phyloP scores from a whole-genome alignment of 1,140 invertebrate species.

The Apis cerana region DNA sequence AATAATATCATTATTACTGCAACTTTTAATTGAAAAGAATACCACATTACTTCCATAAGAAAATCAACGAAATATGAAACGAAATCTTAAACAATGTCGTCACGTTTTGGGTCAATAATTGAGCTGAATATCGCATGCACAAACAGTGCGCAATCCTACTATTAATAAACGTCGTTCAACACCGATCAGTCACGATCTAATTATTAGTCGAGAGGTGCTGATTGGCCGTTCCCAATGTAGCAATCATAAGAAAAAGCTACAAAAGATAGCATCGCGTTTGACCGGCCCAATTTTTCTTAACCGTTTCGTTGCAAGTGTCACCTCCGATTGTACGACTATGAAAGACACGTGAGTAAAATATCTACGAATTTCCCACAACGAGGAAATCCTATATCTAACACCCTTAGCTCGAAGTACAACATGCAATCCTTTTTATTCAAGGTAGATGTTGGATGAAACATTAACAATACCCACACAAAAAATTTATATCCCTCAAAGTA shows the following conservation, averaged over 20 bases:
- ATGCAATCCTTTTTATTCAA: constrained; percentile 32
- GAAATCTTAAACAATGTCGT: neutral
- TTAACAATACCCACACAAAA: constrained; percentile 25
- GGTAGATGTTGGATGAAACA: constrained; percentile 41
- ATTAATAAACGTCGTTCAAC: constrained; percentile 58
- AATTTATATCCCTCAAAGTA: neutral
- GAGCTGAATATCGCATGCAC: neutral
- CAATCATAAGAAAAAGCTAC: constrained; percentile 61
- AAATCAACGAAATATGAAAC: neutral
- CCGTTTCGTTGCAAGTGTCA: constrained; percentile 42
- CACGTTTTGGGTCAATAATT: constrained; percentile 21
- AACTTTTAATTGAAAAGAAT: neutral
- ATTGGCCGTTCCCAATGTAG: constrained; percentile 69
- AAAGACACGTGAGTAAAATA: constrained; percentile 27
- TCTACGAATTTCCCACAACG: neutral
- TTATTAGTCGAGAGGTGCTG: constrained; percentile 67
- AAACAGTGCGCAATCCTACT: constrained; percentile 22
- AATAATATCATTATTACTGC: neutral
- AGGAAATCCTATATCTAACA: neutral
- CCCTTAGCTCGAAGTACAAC: neutral
- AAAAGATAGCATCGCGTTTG: constrained; percentile 58
- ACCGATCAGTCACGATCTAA: constrained; percentile 67
- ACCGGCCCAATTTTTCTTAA: constrained; percentile 60
- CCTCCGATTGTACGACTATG: constrained; percentile 32
- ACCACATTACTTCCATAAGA: neutral